Base-by-base conservation (phyloP, 2,888 invertebrate species). In the Arrhopalites spinosus region DNA sequence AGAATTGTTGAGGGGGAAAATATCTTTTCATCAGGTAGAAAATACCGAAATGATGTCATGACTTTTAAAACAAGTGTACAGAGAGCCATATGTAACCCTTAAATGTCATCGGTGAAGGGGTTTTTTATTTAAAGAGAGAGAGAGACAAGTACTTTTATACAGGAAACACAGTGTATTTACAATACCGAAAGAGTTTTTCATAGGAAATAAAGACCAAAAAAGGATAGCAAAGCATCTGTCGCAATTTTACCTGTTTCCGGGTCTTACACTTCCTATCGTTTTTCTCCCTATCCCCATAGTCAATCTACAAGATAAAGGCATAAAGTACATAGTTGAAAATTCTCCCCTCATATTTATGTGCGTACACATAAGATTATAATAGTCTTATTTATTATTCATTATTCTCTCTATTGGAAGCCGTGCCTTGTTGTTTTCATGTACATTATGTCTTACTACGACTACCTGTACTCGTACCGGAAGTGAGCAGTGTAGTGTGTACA, bases 221-320 rank as follows among this genome's bases (percentile, higher is more conserved):
- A 11, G 11, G 36, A 36, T 36, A 36, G 36, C 3, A 36, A 36
- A 72, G 72, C 72, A 72, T 72, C 72, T 72, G 72, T 47, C 45
- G 61, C 45, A 72, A 72, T 50, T 63, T 72, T 72, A 72, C 72
- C 72, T 72, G 63, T 63, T 72, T 72, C 72, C 72, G 72, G 72
- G 72, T 72, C 36, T 36, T 36, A 53, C 20, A 20, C 59, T 59
- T 23, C 20, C 59, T 59, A 11, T 25, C 11, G n/a, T 63, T 29
- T 63, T 17, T 53, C 53, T 25, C 63, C 30, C 63, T 63, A 15
- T 29, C 27, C 30, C 25, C 30, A 20, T 15, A 25, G 25, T 63
- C 29, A 20, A 59, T 25, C 23, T 11, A 20, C 5, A 7, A 36
- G 5, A 36, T 3, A 11, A 36, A 36, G 5, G 11, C 11, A 3